Conservation (phyloP, 2,113 vertebrate genomes). For the Tachuris rubrigastra region DNA sequence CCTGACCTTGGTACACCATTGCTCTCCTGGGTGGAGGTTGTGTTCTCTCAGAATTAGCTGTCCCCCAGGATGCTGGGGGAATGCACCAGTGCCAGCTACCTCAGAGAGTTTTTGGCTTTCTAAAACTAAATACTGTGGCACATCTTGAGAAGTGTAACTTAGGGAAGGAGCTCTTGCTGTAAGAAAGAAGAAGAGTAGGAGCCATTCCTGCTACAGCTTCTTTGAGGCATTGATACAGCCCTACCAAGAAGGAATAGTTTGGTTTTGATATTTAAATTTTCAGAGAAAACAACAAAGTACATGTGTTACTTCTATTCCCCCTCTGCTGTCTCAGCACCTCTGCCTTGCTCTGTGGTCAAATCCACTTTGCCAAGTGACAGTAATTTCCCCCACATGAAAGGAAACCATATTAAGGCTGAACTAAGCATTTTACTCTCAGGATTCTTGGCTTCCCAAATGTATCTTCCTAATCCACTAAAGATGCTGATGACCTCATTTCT, state of each 20-base stretch:
- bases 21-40: not conserved
- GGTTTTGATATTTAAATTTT: not conserved
- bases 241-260: not conserved
- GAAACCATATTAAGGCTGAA: not conserved
- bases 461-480: not conserved
- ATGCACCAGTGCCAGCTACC: not conserved
- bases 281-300: not conserved
- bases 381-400: not conserved
- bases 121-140: not conserved
- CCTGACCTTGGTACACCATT: not conserved
- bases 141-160: not conserved
- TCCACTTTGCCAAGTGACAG: not conserved
- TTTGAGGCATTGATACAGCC: not conserved
- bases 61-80: not conserved
- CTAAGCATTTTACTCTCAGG: not conserved
- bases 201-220: not conserved
- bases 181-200: not conserved
- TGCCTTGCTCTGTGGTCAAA: not conserved
- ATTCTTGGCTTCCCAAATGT: not conserved
- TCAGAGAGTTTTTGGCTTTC: not conserved
- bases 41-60: not conserved
- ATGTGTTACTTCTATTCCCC: not conserved
- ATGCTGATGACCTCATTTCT: not conserved
- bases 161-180: not conserved
- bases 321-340: constrained; percentile 18